These are phyloP conservation scores for Drosophila subobscura DNA, from an alignment of 1,140 invertebrate species.

Conservation along the genomic window DNA sequence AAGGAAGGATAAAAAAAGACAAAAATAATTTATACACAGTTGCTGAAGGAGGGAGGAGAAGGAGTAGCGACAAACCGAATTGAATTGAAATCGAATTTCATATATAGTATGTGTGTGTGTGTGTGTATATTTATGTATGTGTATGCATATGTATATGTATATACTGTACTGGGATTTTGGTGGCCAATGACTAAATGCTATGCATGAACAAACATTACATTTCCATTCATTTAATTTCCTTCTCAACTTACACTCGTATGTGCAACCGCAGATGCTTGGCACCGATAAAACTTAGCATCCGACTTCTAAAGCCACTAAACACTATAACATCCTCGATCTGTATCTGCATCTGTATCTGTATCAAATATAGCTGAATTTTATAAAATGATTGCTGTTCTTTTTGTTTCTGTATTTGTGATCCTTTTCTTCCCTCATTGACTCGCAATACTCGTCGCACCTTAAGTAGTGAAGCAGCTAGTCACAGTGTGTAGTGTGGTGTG, in stretches of 20 bases:
- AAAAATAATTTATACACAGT: conserved; percentile 57
- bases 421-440: conserved; percentile 17
- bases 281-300: conserved; percentile 74
- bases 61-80: conserved; percentile 14
- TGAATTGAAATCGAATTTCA: conserved; percentile 36
- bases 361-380: conserved; percentile 74
- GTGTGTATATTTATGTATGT: conserved; percentile 3
- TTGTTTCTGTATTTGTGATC: conserved; percentile 12
- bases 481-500: conserved; percentile 28
- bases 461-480: conserved; percentile 47
- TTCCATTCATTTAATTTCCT: conserved; percentile 29
- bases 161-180: conserved; percentile 32
- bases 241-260: conserved; percentile 8
- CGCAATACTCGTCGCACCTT: conserved; percentile 40
- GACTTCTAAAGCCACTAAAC: conserved; percentile 76
- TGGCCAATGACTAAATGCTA: conserved; percentile 72
- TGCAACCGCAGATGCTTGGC: conserved; percentile 75
- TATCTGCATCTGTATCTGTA: conserved; percentile 56
- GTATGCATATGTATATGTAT: conserved; percentile 19
- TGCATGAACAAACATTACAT: conserved; percentile 59
- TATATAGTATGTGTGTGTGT: neutral
- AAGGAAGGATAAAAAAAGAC: conserved; percentile 57
- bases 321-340: conserved; percentile 53
- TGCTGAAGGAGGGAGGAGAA: conserved; percentile 21
- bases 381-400: conserved; percentile 62